phyloP scores from a whole-genome alignment of 2,888 invertebrate species.

The Chymomyza caudatula region DNA sequence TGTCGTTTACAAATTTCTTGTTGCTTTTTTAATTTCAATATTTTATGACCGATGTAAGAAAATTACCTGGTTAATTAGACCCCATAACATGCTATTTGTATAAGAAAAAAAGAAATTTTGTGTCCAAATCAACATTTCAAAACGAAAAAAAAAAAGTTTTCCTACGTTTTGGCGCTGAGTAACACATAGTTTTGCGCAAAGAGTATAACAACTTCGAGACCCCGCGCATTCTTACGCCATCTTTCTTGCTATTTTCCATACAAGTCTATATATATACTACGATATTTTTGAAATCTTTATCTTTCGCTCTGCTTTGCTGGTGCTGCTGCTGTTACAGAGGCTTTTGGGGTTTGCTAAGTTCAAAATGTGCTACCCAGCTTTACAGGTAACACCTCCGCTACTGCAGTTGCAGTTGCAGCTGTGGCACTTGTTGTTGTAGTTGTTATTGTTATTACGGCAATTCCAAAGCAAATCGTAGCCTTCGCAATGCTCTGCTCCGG shows the following conservation, averaged over 20 bases:
- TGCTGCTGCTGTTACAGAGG: no score
- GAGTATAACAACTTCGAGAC: not conserved
- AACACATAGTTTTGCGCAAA: not conserved
- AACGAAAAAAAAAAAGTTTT: no score
- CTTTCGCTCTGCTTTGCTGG: not conserved
- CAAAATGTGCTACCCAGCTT: not conserved
- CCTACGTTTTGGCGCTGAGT: no score
- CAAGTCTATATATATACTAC: not conserved
- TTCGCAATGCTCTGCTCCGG: constrained; percentile 45
- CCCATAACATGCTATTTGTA: no score
- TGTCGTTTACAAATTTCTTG: no score
- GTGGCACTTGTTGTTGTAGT: not conserved
- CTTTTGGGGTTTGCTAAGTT: not conserved
- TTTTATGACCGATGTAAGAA: no score
- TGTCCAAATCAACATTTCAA: no score
- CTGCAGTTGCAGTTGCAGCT: constrained; percentile 1
- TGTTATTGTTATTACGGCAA: constrained; percentile 15
- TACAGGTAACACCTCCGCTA: not conserved
- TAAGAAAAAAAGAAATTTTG: no score
- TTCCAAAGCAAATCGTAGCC: constrained; percentile 23
- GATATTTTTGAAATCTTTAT: not conserved
- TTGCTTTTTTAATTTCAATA: no score
- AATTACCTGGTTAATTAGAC: no score
- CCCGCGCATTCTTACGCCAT: not conserved
- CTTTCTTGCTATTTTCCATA: not conserved